phyloP scores from a whole-genome alignment of 2,797 vertebrate genomes.

The Sebastes taczanowskii region DNA sequence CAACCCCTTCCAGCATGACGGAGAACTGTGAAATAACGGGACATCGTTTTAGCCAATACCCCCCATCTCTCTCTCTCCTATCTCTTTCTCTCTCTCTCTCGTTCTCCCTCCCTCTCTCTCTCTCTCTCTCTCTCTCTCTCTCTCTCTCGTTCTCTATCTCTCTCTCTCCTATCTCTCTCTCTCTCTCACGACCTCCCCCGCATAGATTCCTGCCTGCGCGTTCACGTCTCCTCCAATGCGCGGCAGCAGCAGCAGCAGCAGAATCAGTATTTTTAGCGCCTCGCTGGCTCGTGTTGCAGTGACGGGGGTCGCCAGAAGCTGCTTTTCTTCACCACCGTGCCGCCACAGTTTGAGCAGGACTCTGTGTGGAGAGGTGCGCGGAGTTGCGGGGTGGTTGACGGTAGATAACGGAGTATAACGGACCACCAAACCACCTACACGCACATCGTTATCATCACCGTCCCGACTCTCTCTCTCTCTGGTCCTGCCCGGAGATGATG shows the following conservation, averaged over 20 bases:
- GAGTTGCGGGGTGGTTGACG: not conserved
- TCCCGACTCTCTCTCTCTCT: constrained; percentile 10
- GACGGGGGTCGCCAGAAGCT: constrained; percentile 7
- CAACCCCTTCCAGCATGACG: not conserved
- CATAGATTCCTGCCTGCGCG: constrained; percentile 76
- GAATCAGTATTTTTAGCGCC: constrained; percentile 69
- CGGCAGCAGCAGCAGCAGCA: constrained; percentile 36
- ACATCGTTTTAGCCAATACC: constrained; percentile 5
- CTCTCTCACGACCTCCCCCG: constrained; percentile 49
- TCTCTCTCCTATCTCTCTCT: not conserved
- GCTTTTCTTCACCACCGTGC: constrained; percentile 2
- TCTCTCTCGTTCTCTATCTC: not conserved
- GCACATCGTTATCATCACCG: constrained; percentile 12
- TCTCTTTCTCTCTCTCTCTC: not conserved
- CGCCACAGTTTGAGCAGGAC: constrained; percentile 18
- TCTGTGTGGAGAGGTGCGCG: not conserved
- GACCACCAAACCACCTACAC: not conserved
- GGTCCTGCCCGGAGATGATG: constrained; percentile 87
- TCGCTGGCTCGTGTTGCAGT: constrained; percentile 66
- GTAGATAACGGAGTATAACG: constrained; percentile 39
- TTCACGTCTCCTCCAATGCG: constrained; percentile 57
- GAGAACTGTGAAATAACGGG: constrained; percentile 30
- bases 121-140: not conserved
- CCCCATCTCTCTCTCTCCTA: not conserved
- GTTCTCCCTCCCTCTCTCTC: not conserved